Percentiles rank a stretch among this genome's conserved stretches.
These are phyloP conservation scores for Trimorus sp. DNA, from an alignment of 2,888 invertebrate species.

Conservation along the genomic window DNA sequence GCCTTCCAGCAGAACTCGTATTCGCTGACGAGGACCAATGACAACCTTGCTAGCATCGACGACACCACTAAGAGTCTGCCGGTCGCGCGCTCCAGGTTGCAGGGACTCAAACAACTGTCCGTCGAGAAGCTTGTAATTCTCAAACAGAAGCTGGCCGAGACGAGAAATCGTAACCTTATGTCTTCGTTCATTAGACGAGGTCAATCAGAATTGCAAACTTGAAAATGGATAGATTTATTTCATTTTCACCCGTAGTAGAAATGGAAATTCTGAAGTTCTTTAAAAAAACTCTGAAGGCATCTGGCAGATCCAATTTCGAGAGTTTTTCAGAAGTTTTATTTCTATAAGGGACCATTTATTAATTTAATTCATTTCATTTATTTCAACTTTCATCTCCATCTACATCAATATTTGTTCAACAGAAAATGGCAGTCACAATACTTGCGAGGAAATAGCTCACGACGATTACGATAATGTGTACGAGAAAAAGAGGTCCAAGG, in stretches of 20 bases:
- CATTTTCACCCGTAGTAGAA: too few relatives aligned
- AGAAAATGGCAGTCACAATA: constrained; percentile 68
- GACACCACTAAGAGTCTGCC: constrained; percentile 79
- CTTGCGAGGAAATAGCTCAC: constrained; percentile 69
- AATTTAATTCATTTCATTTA: too few relatives aligned
- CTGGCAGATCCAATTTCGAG: too few relatives aligned
- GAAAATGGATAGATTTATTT: too few relatives aligned
- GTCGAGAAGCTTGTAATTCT: constrained; percentile 86
- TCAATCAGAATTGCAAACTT: too few relatives aligned
- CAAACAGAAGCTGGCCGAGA: constrained; percentile 85
- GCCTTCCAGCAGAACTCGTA: constrained; percentile 58
- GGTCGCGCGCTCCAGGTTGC: constrained; percentile 83
- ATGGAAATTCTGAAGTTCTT: too few relatives aligned
- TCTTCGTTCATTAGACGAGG: constrained; percentile 68
- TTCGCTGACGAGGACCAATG: constrained; percentile 68
- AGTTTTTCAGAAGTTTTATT: too few relatives aligned
- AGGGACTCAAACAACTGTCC: constrained; percentile 86
- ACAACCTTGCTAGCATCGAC: constrained; percentile 64
- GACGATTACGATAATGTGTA: constrained; percentile 64
- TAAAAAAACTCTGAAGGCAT: too few relatives aligned
- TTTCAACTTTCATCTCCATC: too few relatives aligned
- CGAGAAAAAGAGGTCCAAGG: constrained; percentile 67
- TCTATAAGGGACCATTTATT: too few relatives aligned
- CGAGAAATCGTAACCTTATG: constrained; percentile 78
- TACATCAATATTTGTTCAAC: neutral